Percentiles rank a stretch among this genome's conserved stretches.
Evolutionary conservation across 2,113 vertebrate species (phyloP).

Genomic region (Aptenodytes forsteri): DNA sequence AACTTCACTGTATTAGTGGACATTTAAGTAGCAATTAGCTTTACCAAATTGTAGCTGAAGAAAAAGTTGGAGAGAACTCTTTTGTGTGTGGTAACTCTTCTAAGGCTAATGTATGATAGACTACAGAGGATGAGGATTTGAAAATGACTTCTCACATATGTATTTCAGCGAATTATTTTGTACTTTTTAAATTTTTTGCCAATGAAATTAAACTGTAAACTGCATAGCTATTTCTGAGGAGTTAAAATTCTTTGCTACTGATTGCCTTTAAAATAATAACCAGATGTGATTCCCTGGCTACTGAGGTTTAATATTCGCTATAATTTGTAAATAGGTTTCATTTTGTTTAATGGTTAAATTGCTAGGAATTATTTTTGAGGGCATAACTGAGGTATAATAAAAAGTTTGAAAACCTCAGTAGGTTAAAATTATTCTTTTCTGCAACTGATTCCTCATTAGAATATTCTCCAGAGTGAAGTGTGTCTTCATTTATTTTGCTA

Average conservation of each 20-base stretch:
- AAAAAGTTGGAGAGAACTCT: neutral
- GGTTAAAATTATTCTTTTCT: neutral
- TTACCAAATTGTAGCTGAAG: neutral
- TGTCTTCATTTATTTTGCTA: neutral
- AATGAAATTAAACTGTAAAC: neutral
- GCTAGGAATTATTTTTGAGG: neutral
- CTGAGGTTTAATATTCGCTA: neutral
- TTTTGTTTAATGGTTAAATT: neutral
- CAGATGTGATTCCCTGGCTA: neutral
- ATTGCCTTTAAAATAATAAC: neutral
- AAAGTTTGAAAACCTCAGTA: neutral
- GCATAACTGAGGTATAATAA: neutral
- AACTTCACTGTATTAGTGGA: neutral
- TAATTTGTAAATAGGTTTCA: neutral
- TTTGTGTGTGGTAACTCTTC: neutral
- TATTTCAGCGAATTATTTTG: neutral
- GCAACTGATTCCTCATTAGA: neutral
- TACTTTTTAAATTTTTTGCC: neutral
- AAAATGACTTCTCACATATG: neutral
- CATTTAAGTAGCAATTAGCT: neutral
- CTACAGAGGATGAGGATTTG: neutral
- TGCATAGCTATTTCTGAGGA: neutral
- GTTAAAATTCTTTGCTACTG: neutral
- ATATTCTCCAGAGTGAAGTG: neutral
- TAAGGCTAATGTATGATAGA: neutral